Evolutionary conservation across 2,113 vertebrate genomes (phyloP), one percentile per base, ranked within the genome.

Genomic region (Takifugu bimaculatus): DNA sequence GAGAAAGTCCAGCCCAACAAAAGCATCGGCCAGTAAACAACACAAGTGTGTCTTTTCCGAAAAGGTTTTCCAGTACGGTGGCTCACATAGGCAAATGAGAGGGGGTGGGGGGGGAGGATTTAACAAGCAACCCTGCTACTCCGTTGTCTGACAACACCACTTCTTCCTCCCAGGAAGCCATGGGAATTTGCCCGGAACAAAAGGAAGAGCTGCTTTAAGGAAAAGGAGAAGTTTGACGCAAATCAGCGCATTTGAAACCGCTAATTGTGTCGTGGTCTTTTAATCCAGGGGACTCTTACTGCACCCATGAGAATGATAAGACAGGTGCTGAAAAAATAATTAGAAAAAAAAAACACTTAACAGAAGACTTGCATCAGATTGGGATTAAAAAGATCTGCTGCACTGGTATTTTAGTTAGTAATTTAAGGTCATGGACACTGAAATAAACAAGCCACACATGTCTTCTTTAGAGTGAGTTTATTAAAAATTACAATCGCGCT

Each of bases 101-200:
- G 79, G 67, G 74, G 77, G 58, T 13, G 20, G 20, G 20, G 20
- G 20, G 20, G 20, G 1, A 20, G 20, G 69, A 63, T 88, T 78
- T 78, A 84, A 85, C 74, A 75, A 82, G 80, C 60, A 65, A 78
- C 73, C 74, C 76, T 28, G 76, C 78, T 60, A 62, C 75, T 80
- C 63, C 39, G 70, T 70, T 70, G 74, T 77, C 70, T 77, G 74
- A 70, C 35, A 60, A 75, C 78, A 72, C 75, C 68, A 64, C 75
- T 71, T 74, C 50, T 75, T 42, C 43, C 61, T 58, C 59, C 58
- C 57, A 29, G 52, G 47, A 59, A 83, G 71, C 66, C 83, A 85
- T 88, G 86, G 82, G 87, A 88, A 87, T 75, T 82, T 85, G 61
- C 68, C 61, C 47, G 39, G 55, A 65, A 84, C 79, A 85, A 88